Base-by-base conservation (phyloP, 1,140 invertebrate species). In the Drosophila nigromelanica region DNA sequence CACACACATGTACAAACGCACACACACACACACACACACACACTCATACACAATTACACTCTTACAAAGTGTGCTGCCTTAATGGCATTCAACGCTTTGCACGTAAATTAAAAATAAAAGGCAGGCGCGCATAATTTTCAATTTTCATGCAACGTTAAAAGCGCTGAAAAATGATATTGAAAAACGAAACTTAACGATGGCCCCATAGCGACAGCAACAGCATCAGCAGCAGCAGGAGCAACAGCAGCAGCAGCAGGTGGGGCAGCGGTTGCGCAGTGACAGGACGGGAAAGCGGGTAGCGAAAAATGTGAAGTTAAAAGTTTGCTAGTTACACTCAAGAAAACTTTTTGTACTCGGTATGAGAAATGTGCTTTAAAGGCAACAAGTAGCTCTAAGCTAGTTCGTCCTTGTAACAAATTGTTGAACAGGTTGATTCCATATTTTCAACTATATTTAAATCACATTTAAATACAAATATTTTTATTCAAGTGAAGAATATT, bases 61-160 rank as follows among this genome's bases (percentile, higher is more conserved):
- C 63, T 14, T 18, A 2, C 43, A 21, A 1, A 30, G 3, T n/a
- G 8, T 45, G 37, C 14, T 58, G 51, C 54, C 63, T 47, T 52
- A 68, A 68, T 67, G 68, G 63, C 52, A 54, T 45, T 63, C 40
- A 76, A 47, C 64, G 33, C 62, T 74, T 60, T 70, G 64, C 72
- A 54, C 64, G 64, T 77, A 77, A 77, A 77, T 74, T 77, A 77
- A 77, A 77, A 74, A 70, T 55, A 74, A 75, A 75, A 74, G 52
- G 51, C 48, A 51, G 45, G 55, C 55, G 64, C 66, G 72, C 75
- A 77, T 74, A 74, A 74, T 77, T 77, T 77, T 74, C 72, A 74
- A 77, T 77, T 77, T 77, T 67, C 63, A 47, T 56, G 47, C 70
- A 45, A 51, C 58, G 74, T 58, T 63, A 69, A 73, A 55, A 63